A percentile compares a stretch with the other conserved stretches of the same genome.
Conservation (phyloP, 30 jellyfish, hydroid and myxozoan genomes). For the Aurelia sp. region DNA sequence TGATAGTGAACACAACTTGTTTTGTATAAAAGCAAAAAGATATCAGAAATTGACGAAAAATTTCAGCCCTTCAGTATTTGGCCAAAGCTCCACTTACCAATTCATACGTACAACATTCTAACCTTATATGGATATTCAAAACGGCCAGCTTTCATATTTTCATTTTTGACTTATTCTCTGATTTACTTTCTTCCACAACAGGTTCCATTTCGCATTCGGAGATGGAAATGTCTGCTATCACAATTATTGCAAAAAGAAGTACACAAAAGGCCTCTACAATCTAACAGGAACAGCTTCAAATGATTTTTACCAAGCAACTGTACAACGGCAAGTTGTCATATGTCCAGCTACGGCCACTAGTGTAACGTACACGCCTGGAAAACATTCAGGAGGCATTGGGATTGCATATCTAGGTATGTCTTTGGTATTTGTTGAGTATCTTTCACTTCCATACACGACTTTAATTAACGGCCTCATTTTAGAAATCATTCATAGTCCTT, state of each 20-base stretch:
- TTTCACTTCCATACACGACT: neutral
- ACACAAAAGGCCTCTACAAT: conserved; percentile 26
- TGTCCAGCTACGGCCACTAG: conserved; percentile 16
- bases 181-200: neutral
- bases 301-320: conserved; percentile 26
- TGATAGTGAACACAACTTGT: too few relatives aligned
- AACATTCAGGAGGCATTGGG: conserved; percentile 18
- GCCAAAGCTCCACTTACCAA: too few relatives aligned
- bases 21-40: too few relatives aligned
- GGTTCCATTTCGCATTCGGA: conserved; percentile 39
- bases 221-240: conserved; percentile 13
- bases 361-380: conserved; percentile 20
- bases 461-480: too few relatives aligned
- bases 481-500: too few relatives aligned
- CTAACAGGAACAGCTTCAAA: conserved; percentile 34
- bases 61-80: too few relatives aligned
- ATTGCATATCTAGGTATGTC: conserved; percentile 22
- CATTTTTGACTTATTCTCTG: too few relatives aligned
- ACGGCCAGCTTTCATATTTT: too few relatives aligned
- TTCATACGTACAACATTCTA: too few relatives aligned
- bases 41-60: too few relatives aligned
- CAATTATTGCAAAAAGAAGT: conserved; percentile 41
- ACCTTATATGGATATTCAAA: too few relatives aligned
- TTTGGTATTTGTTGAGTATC: neutral
- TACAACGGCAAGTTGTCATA: conserved; percentile 14